phyloP scores from a whole-genome alignment of 2,888 invertebrate genomes.

The Thelaira solivaga region DNA sequence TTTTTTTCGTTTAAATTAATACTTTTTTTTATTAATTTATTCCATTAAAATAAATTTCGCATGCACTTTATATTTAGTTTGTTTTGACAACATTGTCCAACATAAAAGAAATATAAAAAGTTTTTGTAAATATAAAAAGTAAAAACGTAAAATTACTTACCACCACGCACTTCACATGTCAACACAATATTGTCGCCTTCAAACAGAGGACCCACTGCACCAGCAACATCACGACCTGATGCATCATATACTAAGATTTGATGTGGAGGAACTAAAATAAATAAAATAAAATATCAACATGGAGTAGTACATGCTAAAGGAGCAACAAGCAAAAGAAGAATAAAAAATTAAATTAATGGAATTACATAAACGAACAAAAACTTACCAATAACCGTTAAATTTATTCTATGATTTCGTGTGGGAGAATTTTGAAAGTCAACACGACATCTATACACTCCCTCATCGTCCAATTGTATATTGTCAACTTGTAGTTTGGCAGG shows the following conservation, averaged over 20 bases:
- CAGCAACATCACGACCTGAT: slow-evolving; percentile 88
- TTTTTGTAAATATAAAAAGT: too few species aligned
- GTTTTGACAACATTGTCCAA: too few species aligned
- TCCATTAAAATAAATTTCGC: too few species aligned
- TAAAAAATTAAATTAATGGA: too few species aligned
- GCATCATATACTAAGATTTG: slow-evolving; percentile 90
- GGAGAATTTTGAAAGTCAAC: slow-evolving; percentile 94
- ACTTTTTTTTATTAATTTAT: too few species aligned
- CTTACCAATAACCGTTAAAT: slow-evolving; percentile 93
- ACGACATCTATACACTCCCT: slow-evolving; percentile 91
- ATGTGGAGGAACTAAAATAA: slow-evolving; percentile 87
- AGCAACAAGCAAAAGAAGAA: background rate
- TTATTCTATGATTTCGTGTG: slow-evolving; percentile 91
- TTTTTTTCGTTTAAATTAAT: too few species aligned
- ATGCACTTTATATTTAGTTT: too few species aligned
- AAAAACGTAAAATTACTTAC: slow-evolving; percentile 80
- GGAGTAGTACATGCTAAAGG: background rate
- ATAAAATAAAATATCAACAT: background rate
- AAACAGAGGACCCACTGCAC: slow-evolving; percentile 87
- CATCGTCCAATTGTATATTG: slow-evolving; percentile 90
- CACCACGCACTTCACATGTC: slow-evolving; percentile 92
- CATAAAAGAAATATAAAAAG: background rate
- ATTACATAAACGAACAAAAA: slow-evolving; percentile 67
- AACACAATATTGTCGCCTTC: slow-evolving; percentile 89
- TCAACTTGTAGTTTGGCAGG: slow-evolving; percentile 90